Base-by-base conservation (phyloP, 1,140 invertebrate genomes). In the Sipha flava region DNA sequence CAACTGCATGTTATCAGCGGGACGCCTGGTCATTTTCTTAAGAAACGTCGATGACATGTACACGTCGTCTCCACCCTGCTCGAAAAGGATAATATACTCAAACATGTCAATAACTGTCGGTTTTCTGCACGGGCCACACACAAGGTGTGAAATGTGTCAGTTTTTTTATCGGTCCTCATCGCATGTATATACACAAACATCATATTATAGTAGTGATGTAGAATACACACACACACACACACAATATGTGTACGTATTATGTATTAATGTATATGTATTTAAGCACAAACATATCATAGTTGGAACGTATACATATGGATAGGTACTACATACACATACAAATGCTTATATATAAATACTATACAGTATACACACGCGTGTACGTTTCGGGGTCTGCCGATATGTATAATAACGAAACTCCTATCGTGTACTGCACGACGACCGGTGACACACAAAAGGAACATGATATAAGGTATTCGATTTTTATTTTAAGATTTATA, bases 371-470 rank as follows among this genome's bases (percentile, higher is more conserved):
- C 16, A 66, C 31, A n/a, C 10, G n/a, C n/a, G n/a, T n/a, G n/a
- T n/a, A n/a, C n/a, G 18, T 62, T 62, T 62, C 57, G 29, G 57
- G 16, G 57, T 29, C n/a, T n/a, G n/a, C n/a, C n/a, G n/a, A n/a
- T n/a, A n/a, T n/a, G n/a, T n/a, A n/a, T n/a, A n/a, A n/a, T n/a
- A n/a, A n/a, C n/a, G n/a, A n/a, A n/a, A n/a, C n/a, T n/a, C 34
- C 31, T 5, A n/a, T 29, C 29, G 23, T 62, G 6, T 18, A 16
- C 21, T 12, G 64, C 29, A 43, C 64, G 37, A 40, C 64, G 64
- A 43, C 37, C 64, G 37, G 64, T 66, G 64, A 66, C 64, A 66
- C 64, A 66, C 64, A 66, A 66, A 66, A 66, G 64, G 64, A 66
- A 66, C 64, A 26, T 10, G 64, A 12, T 43, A 66, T 43, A 66